Evolutionary conservation across 2,888 invertebrate species (phyloP).

Genomic region (Drosophila paranaensis): DNA sequence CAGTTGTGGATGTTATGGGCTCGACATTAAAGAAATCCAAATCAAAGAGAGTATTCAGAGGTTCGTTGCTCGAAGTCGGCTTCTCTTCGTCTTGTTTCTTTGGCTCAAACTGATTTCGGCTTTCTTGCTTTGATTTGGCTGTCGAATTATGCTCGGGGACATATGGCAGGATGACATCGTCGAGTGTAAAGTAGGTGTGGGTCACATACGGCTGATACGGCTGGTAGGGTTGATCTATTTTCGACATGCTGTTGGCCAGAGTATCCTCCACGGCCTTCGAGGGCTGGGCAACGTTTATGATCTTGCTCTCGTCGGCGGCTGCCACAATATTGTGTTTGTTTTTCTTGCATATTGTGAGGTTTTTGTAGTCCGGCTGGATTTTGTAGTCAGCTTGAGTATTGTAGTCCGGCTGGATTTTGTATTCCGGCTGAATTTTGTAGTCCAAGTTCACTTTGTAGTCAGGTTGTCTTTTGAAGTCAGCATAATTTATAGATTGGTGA

Average conservation of each 20-base stretch:
- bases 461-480: background rate
- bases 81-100: background rate
- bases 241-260: background rate
- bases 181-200: constrained; percentile 6
- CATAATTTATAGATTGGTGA: background rate
- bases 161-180: constrained; percentile 3
- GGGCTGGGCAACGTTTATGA: background rate
- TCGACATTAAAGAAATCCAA: background rate
- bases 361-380: background rate
- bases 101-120: background rate
- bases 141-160: background rate
- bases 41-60: background rate
- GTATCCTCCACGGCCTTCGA: background rate
- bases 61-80: background rate
- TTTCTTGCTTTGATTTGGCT: background rate
- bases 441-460: background rate
- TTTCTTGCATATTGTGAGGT: constrained; percentile 4
- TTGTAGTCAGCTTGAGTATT: background rate
- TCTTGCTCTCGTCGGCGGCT: background rate
- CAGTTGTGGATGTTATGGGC: background rate
- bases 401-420: background rate
- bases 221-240: background rate
- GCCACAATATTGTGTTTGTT: background rate
- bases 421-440: background rate
- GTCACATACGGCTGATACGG: constrained; percentile 1